Conservation (phyloP, 2,888 invertebrate species). For the Anticlea derivata region DNA sequence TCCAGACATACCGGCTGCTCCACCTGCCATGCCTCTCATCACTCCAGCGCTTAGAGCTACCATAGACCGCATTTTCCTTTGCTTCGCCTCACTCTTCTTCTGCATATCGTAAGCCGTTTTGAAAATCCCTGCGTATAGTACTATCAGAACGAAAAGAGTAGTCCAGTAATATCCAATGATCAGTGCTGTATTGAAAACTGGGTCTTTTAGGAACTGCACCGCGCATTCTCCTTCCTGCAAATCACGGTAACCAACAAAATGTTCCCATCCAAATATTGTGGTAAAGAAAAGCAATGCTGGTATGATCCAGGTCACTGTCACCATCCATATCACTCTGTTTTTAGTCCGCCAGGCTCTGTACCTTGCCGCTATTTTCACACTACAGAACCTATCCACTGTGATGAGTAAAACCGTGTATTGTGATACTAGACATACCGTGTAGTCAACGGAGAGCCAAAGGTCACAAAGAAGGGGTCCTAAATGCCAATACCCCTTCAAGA, state of each 20-base stretch:
- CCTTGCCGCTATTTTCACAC: constrained; percentile 98
- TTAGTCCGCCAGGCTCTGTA: constrained; percentile 99
- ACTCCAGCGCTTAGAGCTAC: constrained; percentile 95
- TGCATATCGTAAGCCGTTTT: constrained; percentile 99
- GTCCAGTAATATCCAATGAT: constrained; percentile 99
- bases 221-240: constrained; percentile 94
- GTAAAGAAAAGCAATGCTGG: constrained; percentile 98
- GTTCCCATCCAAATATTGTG: constrained; percentile 99
- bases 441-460: constrained; percentile 99
- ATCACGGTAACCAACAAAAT: constrained; percentile 96
- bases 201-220: constrained; percentile 98
- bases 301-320: constrained; percentile 97
- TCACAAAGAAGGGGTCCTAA: constrained; percentile 98
- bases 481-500: constrained; percentile 98
- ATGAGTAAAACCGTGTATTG: constrained; percentile 99
- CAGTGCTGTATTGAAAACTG: constrained; percentile 97
- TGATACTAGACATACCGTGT: constrained; percentile 99
- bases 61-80: constrained; percentile 97
- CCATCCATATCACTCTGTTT: constrained; percentile 96
- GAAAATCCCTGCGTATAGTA: constrained; percentile 98
- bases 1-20: constrained; percentile 93
- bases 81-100: constrained; percentile 97
- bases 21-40: constrained; percentile 95
- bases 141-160: constrained; percentile 96
- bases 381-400: constrained; percentile 99